Percentiles rank a stretch among this genome's conserved stretches.
Conservation (phyloP, 2,888 invertebrate genomes). For the Copidosoma aretas region DNA sequence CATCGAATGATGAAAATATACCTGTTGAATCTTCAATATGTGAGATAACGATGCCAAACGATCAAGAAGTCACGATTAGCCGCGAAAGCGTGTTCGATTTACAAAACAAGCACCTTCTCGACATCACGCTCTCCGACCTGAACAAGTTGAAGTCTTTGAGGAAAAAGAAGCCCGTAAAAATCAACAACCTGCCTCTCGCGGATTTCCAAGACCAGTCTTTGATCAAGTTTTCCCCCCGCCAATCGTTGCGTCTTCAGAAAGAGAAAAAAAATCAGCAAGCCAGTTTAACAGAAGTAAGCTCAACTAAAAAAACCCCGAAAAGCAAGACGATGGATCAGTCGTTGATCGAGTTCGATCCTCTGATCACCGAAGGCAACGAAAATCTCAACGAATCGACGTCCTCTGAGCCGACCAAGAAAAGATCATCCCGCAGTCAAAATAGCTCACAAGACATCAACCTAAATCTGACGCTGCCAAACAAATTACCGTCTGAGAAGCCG, state of each 20-base stretch:
- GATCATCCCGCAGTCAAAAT: not conserved
- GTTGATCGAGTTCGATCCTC: no score
- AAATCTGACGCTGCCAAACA: constrained; percentile 14
- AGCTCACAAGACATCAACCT: constrained; percentile 8
- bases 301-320: no score
- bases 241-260: not conserved
- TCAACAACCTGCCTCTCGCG: not conserved
- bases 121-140: constrained; percentile 4
- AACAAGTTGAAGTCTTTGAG: not conserved
- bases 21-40: not conserved
- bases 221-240: constrained; percentile 27
- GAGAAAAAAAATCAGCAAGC: not conserved
- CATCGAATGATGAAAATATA: not conserved
- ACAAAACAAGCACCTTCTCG: constrained; percentile 3
- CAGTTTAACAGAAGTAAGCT: not conserved
- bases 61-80: not conserved
- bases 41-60: not conserved
- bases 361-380: no score
- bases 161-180: not conserved
- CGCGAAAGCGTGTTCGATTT: not conserved
- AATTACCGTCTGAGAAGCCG: constrained; percentile 20
- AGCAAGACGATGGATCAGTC: no score
- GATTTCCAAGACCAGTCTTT: constrained; percentile 19
- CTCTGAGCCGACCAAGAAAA: constrained; percentile 4
- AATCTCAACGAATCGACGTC: constrained; percentile 2